These are phyloP conservation scores for Frankliniella intonsa DNA, from an alignment of 2,888 invertebrate species.

Conservation along the genomic window DNA sequence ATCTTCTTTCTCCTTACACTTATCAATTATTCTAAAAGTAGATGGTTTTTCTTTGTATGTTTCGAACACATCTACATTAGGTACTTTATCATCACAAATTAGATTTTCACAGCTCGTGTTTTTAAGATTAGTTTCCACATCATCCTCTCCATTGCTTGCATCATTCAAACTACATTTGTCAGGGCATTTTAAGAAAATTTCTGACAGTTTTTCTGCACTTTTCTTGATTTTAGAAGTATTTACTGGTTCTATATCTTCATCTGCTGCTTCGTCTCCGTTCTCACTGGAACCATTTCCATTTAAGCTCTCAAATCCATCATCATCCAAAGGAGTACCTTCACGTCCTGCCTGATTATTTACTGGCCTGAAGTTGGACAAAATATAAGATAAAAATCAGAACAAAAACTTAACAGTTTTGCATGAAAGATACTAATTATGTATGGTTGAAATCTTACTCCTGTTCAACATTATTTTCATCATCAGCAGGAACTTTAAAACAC, in stretches of 20 bases:
- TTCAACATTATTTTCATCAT: background rate
- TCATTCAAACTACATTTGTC: background rate
- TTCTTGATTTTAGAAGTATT: background rate
- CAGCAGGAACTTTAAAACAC: background rate
- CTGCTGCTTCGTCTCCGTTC: conserved; percentile 33
- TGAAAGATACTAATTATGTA: background rate
- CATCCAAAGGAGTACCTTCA: conserved; percentile 51
- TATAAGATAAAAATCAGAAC: background rate
- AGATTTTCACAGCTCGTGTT: background rate
- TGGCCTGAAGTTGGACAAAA: background rate
- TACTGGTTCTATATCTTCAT: background rate
- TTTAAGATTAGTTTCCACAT: background rate
- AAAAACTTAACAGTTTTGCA: background rate
- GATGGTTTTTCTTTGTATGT: background rate
- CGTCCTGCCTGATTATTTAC: conserved; percentile 39
- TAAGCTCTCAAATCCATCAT: conserved; percentile 81
- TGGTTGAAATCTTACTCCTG: background rate
- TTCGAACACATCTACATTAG: background rate
- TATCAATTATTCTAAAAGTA: background rate
- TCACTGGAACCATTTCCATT: conserved; percentile 74
- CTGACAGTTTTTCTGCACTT: conserved; percentile 37
- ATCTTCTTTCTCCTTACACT: background rate
- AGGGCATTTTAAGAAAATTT: conserved; percentile 33
- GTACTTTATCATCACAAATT: conserved; percentile 11
- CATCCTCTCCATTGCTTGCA: conserved; percentile 38